Evolutionary conservation across 2,888 invertebrate genomes (phyloP).

Genomic region (Ischnura elegans): DNA sequence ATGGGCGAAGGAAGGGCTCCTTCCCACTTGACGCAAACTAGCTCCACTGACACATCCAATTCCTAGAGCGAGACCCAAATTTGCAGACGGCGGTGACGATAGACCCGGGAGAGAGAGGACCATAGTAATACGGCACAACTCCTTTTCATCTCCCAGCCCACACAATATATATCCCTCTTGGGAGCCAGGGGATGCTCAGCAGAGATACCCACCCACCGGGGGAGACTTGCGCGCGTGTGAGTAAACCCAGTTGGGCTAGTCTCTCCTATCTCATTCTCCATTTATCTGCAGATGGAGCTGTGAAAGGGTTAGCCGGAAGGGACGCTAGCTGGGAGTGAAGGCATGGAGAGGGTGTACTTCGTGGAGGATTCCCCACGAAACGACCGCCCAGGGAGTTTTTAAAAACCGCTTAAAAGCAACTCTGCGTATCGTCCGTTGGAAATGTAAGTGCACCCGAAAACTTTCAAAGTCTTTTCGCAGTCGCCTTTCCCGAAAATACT

Average conservation of each 20-base stretch:
- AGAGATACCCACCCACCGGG: not conserved
- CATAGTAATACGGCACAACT: not conserved
- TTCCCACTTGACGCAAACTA: not conserved
- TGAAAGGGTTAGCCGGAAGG: not conserved
- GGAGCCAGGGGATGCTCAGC: not conserved
- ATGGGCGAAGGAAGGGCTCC: too few relatives aligned
- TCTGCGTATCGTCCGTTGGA: not conserved
- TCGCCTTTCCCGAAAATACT: not conserved
- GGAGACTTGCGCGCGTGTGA: not conserved
- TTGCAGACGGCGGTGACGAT: not conserved
- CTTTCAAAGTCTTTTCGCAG: slow-evolving; percentile 16
- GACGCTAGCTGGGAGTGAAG: not conserved
- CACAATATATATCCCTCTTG: not conserved
- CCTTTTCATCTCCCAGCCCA: not conserved
- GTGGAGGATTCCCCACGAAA: not conserved
- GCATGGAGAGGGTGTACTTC: not conserved
- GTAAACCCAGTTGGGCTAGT: not conserved
- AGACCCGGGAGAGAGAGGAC: not conserved
- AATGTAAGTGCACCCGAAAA: not conserved
- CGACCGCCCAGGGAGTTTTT: slow-evolving; percentile 35
- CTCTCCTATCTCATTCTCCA: not conserved
- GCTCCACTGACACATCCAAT: not conserved
- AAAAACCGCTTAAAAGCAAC: slow-evolving; percentile 31
- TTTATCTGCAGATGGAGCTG: not conserved
- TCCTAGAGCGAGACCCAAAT: too few relatives aligned